phyloP scores from a whole-genome alignment of 2,113 vertebrate genomes.

The Anoura caudifer region DNA sequence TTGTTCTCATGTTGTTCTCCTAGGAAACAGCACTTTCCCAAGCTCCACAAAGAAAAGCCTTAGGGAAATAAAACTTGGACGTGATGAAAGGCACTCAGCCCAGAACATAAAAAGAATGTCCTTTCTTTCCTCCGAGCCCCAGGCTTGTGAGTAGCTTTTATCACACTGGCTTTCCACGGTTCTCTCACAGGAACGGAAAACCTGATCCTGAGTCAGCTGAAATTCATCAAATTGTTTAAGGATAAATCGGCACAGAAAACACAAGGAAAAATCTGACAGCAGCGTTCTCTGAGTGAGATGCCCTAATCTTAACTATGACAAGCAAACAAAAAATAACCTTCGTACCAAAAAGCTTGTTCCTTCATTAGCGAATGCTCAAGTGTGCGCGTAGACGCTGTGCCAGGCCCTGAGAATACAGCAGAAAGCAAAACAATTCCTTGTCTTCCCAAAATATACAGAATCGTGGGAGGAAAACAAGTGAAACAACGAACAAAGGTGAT shows the following conservation, averaged over 20 bases:
- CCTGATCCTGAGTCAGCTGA: neutral
- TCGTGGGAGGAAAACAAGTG: neutral
- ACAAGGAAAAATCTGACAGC: neutral
- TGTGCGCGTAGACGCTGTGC: neutral
- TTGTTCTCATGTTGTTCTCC: neutral
- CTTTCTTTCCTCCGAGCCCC: neutral
- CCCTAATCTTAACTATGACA: neutral
- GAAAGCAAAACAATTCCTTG: neutral
- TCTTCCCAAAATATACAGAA: neutral
- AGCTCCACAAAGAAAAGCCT: conserved; percentile 48
- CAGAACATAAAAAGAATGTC: neutral
- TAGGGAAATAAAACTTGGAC: conserved; percentile 10
- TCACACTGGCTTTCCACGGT: neutral
- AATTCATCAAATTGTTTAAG: conserved; percentile 27
- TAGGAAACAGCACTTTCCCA: conserved; percentile 35
- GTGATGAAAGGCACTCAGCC: neutral
- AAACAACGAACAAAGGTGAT: neutral
- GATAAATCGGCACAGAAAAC: neutral
- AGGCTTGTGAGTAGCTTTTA: conserved; percentile 19
- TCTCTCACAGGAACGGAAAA: neutral
- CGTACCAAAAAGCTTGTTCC: neutral
- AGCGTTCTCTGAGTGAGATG: neutral
- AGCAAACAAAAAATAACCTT: neutral
- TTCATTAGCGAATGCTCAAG: neutral
- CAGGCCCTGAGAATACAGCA: neutral